Base-by-base conservation (phyloP, 53 echinoderm and acorn worm species). In the Temnopleurus reevesii region DNA sequence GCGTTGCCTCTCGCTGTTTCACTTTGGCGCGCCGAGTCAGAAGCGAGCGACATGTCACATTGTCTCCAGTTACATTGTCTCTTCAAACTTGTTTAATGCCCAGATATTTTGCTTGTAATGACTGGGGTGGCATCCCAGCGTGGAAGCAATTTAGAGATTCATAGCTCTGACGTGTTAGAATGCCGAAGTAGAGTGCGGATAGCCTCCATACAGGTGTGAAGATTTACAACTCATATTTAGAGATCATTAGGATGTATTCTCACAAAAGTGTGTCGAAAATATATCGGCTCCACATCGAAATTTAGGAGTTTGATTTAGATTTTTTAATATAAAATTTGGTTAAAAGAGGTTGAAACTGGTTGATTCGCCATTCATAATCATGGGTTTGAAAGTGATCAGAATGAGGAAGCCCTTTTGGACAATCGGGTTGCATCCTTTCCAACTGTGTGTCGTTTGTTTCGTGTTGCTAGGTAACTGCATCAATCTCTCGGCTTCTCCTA, bases 391-490 rank as follows among this genome's bases (percentile, higher is more conserved):
- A n/a, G n/a, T n/a, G n/a, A n/a, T n/a, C n/a, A n/a, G n/a, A n/a
- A n/a, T n/a, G n/a, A n/a, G n/a, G n/a, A n/a, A 34, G 8, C 31
- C 24, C 30, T 31, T 34, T 21, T n/a, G 21, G 41, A n/a, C 34
- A 6, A 19, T 10, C 56, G 36, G 46, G 47, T 63, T 47, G 64
- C 86, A 86, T 86, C 64, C 46, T 19, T 23, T 46, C 27, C 64
- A 46, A n/a, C 25, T 26, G 27, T 66, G 71, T 53, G 49, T 87
- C 71, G 31, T 87, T 71, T 64, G 65, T 31, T 30, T 51, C 17
- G 65, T 87, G 88, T 86, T 87, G 88, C 88, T 87, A 87, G 19
- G 88, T 71, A 87, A 87, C 88, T 53, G 66, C 24, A 65, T 87
- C 88, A 46, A 26, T 34, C 71, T 49, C 8, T 47, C 65, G 53